phyloP scores from a whole-genome alignment of 2,113 vertebrate species.

The Procavia capensis region DNA sequence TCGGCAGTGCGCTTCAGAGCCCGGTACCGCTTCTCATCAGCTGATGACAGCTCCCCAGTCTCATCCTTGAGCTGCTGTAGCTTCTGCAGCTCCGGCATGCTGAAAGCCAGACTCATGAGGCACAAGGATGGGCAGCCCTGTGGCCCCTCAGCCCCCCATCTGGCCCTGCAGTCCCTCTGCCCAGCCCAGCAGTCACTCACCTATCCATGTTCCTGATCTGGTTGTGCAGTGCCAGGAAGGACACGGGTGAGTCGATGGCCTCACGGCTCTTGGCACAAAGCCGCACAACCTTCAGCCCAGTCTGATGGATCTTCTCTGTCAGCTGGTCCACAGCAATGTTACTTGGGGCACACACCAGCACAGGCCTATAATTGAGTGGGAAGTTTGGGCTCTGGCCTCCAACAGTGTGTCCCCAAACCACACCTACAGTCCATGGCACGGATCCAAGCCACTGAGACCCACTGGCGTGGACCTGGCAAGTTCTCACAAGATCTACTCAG shows the following conservation, averaged over 20 bases:
- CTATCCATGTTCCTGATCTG: conserved; percentile 99
- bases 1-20: conserved; percentile 97
- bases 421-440: not conserved
- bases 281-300: conserved; percentile 97
- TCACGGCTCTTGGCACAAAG: conserved; percentile 98
- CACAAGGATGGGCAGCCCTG: not conserved
- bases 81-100: conserved; percentile 99
- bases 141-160: accelerated
- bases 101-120: conserved; percentile 65
- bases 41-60: conserved; percentile 97
- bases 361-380: conserved; percentile 88
- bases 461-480: too few species aligned
- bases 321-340: conserved; percentile 99
- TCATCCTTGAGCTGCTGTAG: conserved; percentile 99
- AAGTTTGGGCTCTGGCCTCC: not conserved
- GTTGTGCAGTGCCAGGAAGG: conserved; percentile 98
- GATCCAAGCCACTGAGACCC: not conserved
- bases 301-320: conserved; percentile 99
- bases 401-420: not conserved
- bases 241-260: conserved; percentile 98
- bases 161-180: not conserved
- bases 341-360: conserved; percentile 98
- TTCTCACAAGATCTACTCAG: too few species aligned
- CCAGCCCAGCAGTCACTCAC: conserved; percentile 81
- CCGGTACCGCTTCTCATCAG: conserved; percentile 97